These are phyloP conservation scores for Neotragus moschatus DNA, from an alignment of 2,113 vertebrate genomes.

Conservation along the genomic window DNA sequence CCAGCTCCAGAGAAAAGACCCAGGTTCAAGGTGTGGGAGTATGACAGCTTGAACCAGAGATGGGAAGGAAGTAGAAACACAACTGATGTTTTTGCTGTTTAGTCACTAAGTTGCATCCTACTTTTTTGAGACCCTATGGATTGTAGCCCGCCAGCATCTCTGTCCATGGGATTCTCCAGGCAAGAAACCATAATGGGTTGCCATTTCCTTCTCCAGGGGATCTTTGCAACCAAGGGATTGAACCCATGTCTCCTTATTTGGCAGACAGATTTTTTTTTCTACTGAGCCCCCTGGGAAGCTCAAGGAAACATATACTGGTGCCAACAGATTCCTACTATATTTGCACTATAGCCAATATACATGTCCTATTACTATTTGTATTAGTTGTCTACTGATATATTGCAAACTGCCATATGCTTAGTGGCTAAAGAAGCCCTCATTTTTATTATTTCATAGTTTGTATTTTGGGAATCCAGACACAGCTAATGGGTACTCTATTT, in stretches of 20 bases:
- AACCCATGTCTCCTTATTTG: neutral
- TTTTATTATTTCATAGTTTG: neutral
- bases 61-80: neutral
- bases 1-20: neutral
- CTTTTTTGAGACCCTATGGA: neutral
- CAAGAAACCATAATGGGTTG: neutral
- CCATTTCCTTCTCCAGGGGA: neutral
- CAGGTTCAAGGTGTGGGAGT: neutral
- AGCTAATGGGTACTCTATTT: neutral
- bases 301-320: neutral
- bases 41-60: neutral
- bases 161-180: neutral
- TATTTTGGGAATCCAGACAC: neutral
- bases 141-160: neutral
- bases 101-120: neutral
- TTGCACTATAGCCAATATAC: neutral
- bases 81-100: neutral
- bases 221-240: neutral
- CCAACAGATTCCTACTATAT: neutral
- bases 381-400: neutral
- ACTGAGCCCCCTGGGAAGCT: neutral
- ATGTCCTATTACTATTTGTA: neutral
- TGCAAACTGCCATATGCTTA: neutral
- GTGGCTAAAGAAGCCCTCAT: neutral
- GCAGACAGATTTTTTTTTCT: neutral